These are phyloP conservation scores for Ctenopoma kingsleyae DNA, from an alignment of 2,797 vertebrate species.

Conservation along the genomic window DNA sequence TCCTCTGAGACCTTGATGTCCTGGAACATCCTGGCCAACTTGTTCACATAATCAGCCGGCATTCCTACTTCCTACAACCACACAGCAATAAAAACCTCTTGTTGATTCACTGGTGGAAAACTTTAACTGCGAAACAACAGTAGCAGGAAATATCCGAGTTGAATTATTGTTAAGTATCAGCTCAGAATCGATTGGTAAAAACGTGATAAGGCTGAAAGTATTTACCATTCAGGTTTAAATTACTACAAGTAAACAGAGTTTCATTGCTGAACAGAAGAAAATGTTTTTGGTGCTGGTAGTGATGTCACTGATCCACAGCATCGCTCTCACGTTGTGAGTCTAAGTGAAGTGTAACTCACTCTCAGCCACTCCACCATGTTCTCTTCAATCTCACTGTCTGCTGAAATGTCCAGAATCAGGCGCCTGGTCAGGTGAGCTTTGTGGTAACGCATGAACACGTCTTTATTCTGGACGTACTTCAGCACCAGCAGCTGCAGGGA, in stretches of 20 bases:
- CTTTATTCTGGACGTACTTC: constrained; percentile 98
- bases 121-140: no score
- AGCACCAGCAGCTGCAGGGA: constrained; percentile 65
- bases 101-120: no score
- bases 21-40: constrained; percentile 98
- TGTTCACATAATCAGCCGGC: constrained; percentile 98
- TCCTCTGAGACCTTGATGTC: constrained; percentile 99
- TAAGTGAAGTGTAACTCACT: constrained; percentile 74
- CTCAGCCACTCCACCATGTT: constrained; percentile 99
- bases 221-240: no score
- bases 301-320: not conserved
- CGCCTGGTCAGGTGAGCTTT: constrained; percentile 97
- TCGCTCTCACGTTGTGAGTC: not conserved
- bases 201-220: no score
- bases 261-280: no score
- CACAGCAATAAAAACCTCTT: not conserved
- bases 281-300: not conserved
- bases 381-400: constrained; percentile 97
- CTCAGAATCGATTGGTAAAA: no score
- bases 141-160: no score
- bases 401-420: constrained; percentile 97
- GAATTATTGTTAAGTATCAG: no score
- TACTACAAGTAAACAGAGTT: no score
- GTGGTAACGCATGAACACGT: constrained; percentile 98
- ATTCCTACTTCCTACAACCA: constrained; percentile 94